Conservation (phyloP, 1,140 invertebrate genomes). For the Zaprionus davidi region DNA sequence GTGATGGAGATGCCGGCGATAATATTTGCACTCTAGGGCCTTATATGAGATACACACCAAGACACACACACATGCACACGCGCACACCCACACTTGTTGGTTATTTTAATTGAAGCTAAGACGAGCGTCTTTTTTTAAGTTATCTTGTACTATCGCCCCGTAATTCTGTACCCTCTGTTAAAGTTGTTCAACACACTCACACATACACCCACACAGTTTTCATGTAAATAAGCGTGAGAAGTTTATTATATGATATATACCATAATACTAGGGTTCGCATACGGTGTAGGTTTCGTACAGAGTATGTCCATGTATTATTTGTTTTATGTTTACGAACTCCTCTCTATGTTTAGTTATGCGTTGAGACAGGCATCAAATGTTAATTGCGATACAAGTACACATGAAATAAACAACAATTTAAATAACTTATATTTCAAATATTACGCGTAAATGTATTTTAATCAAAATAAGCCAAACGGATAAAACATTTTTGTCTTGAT, state of each 20-base stretch:
- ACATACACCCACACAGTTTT: slow-evolving; percentile 45
- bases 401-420: slow-evolving; percentile 53
- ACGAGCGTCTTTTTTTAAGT: slow-evolving; percentile 48
- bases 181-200: slow-evolving; percentile 52
- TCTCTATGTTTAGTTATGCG: slow-evolving; percentile 60
- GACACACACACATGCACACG: slow-evolving; percentile 45
- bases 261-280: slow-evolving; percentile 37
- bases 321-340: slow-evolving; percentile 61
- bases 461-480: slow-evolving; percentile 74
- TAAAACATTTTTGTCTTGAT: slow-evolving; percentile 83
- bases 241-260: slow-evolving; percentile 17
- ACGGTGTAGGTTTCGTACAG: slow-evolving; percentile 16
- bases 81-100: slow-evolving; percentile 67
- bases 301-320: slow-evolving; percentile 61
- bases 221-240: slow-evolving; percentile 62
- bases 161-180: slow-evolving; percentile 56
- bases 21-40: slow-evolving; percentile 81
- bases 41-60: slow-evolving; percentile 76
- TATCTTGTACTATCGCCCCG: slow-evolving; percentile 25
- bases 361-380: slow-evolving; percentile 73
- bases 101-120: slow-evolving; percentile 67
- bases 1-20: slow-evolving; percentile 69
- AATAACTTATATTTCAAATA: slow-evolving; percentile 82
- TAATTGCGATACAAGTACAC: slow-evolving; percentile 49
- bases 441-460: slow-evolving; percentile 84